Base-by-base conservation (phyloP, 1,140 invertebrate species). In the Drosophila navojoa region DNA sequence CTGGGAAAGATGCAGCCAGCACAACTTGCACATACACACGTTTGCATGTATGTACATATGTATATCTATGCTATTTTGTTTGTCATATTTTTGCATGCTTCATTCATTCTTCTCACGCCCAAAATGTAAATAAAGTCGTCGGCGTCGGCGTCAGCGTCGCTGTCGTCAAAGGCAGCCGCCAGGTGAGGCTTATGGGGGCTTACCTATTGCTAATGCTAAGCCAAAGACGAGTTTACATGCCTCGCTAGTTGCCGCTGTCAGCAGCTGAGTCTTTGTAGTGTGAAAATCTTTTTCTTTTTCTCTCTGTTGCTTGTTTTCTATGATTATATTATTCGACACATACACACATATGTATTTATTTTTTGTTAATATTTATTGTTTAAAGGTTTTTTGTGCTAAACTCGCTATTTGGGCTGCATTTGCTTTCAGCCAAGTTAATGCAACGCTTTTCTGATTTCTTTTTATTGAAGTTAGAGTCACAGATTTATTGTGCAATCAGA, bases 111-210 rank as follows among this genome's bases (percentile, higher is more conserved):
- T 86, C 81, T 81, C 81, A 86, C 81, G 81, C 82, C 81, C 82
- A 86, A 86, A 78, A 86, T 86, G 81, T 81, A 86, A 86, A 86
- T 86, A 75, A 86, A 81, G 81, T 61, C 47, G 73, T 49, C 58
- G 45, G 16, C 15, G n/a, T n/a, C n/a, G 52, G 44, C 50, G 4
- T 32, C 29, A 6, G 6, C 32, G 32, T 32, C 32, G 32, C 7
- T 25, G 19, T 5, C 22, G 42, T 1, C 16, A 53, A 59, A 29
- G 38, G 29, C 42, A 45, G 5, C 42, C 42, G 19, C 25, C 22
- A 16, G 27, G 32, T 44, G 40, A 40, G 52, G 54, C 9, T 49
- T 49, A 22, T 49, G 54, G 50, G 64, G 64, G 44, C 0, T 19
- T 59, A 47, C 55, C 57, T 84, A 66, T 73, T 73, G 80, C 80